Evolutionary conservation across 2,797 vertebrate species (phyloP).

Genomic region (Crax fasciolata): DNA sequence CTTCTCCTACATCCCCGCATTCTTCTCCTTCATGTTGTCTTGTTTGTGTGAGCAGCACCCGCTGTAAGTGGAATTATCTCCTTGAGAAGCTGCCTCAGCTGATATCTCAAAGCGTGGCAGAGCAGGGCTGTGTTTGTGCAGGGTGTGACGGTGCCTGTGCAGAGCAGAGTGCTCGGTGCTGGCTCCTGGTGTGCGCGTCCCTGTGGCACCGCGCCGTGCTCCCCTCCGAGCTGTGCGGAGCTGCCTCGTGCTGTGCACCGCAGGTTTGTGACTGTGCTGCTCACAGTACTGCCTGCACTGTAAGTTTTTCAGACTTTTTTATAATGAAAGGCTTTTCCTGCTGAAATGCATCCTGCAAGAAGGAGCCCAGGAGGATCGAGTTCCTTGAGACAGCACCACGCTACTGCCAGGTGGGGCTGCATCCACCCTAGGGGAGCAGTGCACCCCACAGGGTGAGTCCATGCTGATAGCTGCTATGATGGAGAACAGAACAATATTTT

Average conservation of each 20-base stretch:
- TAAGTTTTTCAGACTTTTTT: not conserved
- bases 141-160: rapidly evolving
- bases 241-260: not conserved
- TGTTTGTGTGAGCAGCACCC: not conserved
- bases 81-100: not conserved
- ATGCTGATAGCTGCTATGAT: not conserved
- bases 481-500: not conserved
- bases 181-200: not conserved
- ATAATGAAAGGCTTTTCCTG: not conserved
- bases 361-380: not conserved
- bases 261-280: not conserved
- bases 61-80: not conserved
- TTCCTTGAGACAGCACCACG: no score
- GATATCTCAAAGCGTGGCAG: not conserved
- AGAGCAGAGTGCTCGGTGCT: not conserved
- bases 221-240: not conserved
- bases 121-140: not conserved
- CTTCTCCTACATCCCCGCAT: not conserved
- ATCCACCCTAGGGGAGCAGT: not conserved
- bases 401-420: not conserved
- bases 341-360: no score
- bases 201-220: not conserved
- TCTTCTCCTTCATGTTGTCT: not conserved
- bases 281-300: not conserved
- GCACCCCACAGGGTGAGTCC: rapidly evolving